phyloP scores from a whole-genome alignment of 1,140 invertebrate genomes.

The Drosophila jambulina region DNA sequence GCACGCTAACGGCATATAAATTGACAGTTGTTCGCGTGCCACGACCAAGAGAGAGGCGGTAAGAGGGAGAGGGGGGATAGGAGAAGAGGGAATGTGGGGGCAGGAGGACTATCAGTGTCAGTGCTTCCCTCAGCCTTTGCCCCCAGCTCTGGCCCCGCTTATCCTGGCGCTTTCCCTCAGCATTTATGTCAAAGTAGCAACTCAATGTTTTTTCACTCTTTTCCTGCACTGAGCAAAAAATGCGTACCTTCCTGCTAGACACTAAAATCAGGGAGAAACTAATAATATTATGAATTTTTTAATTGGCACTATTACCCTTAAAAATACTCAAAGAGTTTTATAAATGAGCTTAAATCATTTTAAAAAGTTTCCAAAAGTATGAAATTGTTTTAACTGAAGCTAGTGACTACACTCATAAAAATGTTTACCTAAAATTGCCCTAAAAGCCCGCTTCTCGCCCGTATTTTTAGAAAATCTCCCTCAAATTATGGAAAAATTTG shows the following conservation, averaged over 20 bases:
- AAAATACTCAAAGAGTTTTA: not conserved
- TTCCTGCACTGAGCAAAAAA: constrained; percentile 6
- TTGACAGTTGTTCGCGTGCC: constrained; percentile 73
- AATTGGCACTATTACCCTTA: not conserved
- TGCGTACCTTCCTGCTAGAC: too few relatives aligned
- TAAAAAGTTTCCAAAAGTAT: too few relatives aligned
- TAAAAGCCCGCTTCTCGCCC: too few relatives aligned
- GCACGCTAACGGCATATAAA: constrained; percentile 83
- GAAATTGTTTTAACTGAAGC: not conserved
- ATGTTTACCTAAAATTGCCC: too few relatives aligned
- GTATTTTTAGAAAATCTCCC: too few relatives aligned
- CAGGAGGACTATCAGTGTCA: constrained; percentile 1
- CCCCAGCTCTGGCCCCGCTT: constrained; percentile 7
- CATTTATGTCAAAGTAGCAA: constrained; percentile 51
- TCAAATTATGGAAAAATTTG: too few relatives aligned
- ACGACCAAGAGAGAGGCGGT: constrained; percentile 10
- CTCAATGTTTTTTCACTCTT: constrained; percentile 21
- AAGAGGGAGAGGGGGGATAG: not conserved
- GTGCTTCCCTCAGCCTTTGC: not conserved
- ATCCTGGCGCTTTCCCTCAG: constrained; percentile 10
- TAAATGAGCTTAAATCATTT: not conserved
- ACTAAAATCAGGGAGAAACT: rapidly evolving
- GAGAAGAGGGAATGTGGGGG: not conserved
- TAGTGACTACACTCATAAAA: too few relatives aligned
- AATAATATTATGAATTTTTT: not conserved